Evolutionary conservation across 2,113 vertebrate genomes (phyloP), one percentile per base, ranked within the genome.

Genomic region (Eclectus roratus): DNA sequence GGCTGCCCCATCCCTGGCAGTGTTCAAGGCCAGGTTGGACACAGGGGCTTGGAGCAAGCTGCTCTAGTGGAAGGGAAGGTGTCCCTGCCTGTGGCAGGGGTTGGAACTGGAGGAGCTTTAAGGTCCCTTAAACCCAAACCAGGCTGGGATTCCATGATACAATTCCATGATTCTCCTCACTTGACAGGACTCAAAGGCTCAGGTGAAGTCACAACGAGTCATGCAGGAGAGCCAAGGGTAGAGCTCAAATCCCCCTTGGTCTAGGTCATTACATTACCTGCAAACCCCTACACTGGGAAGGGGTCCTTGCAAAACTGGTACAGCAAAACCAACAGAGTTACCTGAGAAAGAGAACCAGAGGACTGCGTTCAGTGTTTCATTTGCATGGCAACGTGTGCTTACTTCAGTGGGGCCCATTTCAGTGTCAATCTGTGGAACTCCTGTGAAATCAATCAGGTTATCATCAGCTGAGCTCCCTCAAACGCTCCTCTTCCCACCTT

Each of bases 141-240:
- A 55, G 17, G 1, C 53, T 33, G 31, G 19, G 55, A 8, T n/a
- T 5, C 55, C 13, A 21, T 33, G 19, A n/a, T n/a, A 33, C 19
- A 9, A 56, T n/a, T 33, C 55, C 6, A 56, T 56, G 25, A 21
- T 60, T 37, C 56, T 46, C 11, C 21, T 50, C 16, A 8, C 49
- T 58, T 9, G 31, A 15, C 0, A 24, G 66, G 27, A 27, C 37
- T 50, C 55, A 3, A 25, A 35, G 28, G 15, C 55, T 43, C 14
- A 3, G 37, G 58, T 27, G 52, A 71, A 29, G 71, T 23, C 3
- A 2, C 7, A 10, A 8, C 0, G 33, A 43, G 61, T 27, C 0
- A 2, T 13, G 56, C 1, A 47, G 15, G 9, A 12, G 31, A 17
- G 72, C 41, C 53, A 23, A 66, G 46, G 46, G 44, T 7, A 17